Evolutionary conservation across 1,140 invertebrate species (phyloP).

Genomic region (Triops cancriformis): DNA sequence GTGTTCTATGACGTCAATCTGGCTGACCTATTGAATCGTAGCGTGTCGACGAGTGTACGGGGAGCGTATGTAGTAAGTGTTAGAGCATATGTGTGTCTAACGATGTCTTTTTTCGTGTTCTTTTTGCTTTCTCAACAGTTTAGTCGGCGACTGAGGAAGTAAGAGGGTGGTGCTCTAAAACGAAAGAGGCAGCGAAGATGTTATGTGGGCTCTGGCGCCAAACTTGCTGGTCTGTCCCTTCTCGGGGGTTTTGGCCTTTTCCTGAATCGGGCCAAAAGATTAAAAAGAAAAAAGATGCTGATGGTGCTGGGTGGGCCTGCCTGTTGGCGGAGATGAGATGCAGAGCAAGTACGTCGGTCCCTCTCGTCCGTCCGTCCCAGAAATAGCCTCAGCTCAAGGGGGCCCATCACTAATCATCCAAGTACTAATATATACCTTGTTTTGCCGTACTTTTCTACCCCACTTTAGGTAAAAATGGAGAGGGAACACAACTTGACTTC

Average conservation of each 20-base stretch:
- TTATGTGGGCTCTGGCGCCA: not conserved
- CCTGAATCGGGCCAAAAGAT: not conserved
- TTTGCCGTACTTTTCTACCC: not conserved
- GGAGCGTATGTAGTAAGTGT: not conserved
- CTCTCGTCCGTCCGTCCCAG: not conserved
- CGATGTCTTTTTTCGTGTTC: too few species aligned
- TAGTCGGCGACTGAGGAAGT: too few species aligned
- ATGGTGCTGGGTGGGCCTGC: not conserved
- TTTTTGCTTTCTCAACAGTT: too few species aligned
- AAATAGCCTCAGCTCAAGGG: not conserved
- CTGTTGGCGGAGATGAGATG: not conserved
- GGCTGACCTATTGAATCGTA: not conserved
- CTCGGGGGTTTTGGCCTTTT: not conserved
- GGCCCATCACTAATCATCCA: slow-evolving; percentile 12
- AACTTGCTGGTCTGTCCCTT: slow-evolving; percentile 5
- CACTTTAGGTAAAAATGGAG: not conserved
- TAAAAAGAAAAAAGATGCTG: not conserved
- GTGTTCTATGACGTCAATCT: not conserved
- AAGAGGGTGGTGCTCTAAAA: too few species aligned
- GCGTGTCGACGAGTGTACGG: not conserved
- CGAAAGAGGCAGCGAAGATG: not conserved
- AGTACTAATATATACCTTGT: not conserved
- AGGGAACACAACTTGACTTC: too few species aligned
- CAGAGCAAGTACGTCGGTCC: not conserved
- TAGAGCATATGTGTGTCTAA: not conserved